These are phyloP conservation scores for Indicator indicator DNA, from an alignment of 2,113 vertebrate species.

Conservation along the genomic window DNA sequence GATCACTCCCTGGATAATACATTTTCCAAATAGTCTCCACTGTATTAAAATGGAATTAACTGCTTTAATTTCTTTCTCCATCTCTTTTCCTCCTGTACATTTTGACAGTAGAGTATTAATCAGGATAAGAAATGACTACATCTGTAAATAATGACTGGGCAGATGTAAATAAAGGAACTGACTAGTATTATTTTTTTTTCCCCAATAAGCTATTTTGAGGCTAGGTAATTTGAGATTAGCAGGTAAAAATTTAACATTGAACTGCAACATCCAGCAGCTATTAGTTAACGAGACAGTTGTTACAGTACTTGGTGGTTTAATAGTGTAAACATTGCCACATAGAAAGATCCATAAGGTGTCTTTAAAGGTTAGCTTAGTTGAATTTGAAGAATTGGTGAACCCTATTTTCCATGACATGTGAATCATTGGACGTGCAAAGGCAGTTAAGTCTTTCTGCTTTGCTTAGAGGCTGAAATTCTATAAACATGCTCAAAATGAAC, in stretches of 20 bases:
- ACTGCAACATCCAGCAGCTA: background rate
- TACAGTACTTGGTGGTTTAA: background rate
- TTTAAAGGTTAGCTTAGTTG: background rate
- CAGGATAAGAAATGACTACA: background rate
- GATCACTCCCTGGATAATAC: conserved; percentile 2
- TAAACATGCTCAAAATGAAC: background rate
- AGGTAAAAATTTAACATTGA: background rate
- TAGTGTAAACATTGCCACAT: background rate
- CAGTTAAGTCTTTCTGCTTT: background rate
- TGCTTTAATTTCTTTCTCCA: conserved; percentile 26
- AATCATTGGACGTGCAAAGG: background rate
- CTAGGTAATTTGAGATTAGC: background rate
- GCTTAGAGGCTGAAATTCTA: background rate
- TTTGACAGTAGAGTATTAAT: conserved; percentile 23
- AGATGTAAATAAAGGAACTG: background rate
- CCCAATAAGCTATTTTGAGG: background rate
- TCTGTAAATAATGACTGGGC: background rate
- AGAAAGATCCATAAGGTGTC: background rate
- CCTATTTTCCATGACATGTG: background rate
- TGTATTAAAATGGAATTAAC: conserved; percentile 25
- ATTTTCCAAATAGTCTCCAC: conserved; percentile 5
- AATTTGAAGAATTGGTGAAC: background rate
- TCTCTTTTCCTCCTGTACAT: conserved; percentile 20
- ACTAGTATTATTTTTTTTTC: background rate
- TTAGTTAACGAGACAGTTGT: background rate